phyloP scores from a whole-genome alignment of 2,797 vertebrate species.

The Todus mexicanus region DNA sequence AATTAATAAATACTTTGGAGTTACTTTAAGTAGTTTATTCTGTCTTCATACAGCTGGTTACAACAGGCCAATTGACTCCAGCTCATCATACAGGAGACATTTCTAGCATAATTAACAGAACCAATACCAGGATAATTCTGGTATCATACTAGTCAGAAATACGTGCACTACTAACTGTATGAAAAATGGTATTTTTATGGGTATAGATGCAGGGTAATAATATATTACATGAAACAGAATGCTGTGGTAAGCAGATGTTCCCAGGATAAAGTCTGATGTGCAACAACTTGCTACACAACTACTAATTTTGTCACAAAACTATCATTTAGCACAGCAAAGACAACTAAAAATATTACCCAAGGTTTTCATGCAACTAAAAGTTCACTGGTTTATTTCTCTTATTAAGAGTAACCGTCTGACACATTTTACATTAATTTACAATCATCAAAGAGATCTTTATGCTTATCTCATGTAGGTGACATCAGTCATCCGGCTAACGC shows the following conservation, averaged over 20 bases:
- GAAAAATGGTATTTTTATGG: background rate
- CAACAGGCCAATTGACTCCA: background rate
- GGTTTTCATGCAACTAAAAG: slow-evolving; percentile 31
- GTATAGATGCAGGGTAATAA: background rate
- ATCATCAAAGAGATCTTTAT: background rate
- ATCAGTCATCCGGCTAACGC: background rate
- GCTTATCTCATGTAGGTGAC: background rate
- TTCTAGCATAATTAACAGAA: background rate
- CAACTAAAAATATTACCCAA: background rate
- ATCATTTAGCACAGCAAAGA: background rate
- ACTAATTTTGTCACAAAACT: background rate
- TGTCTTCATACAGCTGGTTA: background rate
- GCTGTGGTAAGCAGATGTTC: background rate
- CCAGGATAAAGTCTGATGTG: background rate
- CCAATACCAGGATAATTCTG: background rate
- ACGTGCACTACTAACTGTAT: background rate
- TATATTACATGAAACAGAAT: background rate
- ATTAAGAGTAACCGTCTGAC: slow-evolving; percentile 22
- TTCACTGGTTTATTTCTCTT: slow-evolving; percentile 56
- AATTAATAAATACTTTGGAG: background rate
- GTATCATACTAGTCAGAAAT: background rate
- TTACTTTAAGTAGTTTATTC: background rate
- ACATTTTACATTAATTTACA: slow-evolving; percentile 51
- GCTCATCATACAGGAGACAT: background rate
- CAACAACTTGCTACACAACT: background rate